Evolutionary conservation across 2,888 invertebrate genomes (phyloP).

Genomic region (Drosophila robusta): DNA sequence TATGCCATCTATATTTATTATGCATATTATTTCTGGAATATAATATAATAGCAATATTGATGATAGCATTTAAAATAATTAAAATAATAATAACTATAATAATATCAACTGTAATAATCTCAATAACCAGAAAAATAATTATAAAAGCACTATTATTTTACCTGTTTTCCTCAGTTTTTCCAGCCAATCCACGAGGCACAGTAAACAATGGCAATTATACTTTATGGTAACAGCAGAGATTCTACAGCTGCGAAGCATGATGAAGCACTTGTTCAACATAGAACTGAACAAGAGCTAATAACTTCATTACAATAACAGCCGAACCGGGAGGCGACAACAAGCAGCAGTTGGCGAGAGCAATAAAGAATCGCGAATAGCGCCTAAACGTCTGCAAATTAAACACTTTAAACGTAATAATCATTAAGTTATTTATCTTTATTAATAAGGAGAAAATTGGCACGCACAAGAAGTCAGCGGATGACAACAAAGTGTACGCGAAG

Average conservation of each 20-base stretch:
- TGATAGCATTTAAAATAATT: no score
- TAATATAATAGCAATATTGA: background rate
- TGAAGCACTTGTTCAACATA: slow-evolving; percentile 26
- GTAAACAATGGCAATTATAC: background rate
- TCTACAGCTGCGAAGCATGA: slow-evolving; percentile 11
- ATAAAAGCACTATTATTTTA: background rate
- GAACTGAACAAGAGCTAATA: slow-evolving; percentile 42
- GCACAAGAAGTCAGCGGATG: slow-evolving; percentile 72
- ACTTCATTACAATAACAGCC: slow-evolving; percentile 57
- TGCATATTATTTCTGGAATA: no score
- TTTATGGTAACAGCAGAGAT: background rate
- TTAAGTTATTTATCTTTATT: slow-evolving; percentile 82
- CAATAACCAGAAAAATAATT: background rate
- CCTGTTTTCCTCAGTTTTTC: background rate
- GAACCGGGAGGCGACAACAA: slow-evolving; percentile 1
- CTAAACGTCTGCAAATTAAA: slow-evolving; percentile 71
- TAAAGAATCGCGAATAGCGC: slow-evolving; percentile 51
- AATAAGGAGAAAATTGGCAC: slow-evolving; percentile 79
- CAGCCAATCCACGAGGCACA: background rate
- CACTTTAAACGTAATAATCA: slow-evolving; percentile 79
- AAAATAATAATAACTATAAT: no score
- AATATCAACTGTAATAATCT: background rate
- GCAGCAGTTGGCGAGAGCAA: slow-evolving; percentile 15
- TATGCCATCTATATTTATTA: no score
- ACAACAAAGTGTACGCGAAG: slow-evolving; percentile 56